phyloP scores from a whole-genome alignment of 2,797 vertebrate species.

The Tadarida brasiliensis region DNA sequence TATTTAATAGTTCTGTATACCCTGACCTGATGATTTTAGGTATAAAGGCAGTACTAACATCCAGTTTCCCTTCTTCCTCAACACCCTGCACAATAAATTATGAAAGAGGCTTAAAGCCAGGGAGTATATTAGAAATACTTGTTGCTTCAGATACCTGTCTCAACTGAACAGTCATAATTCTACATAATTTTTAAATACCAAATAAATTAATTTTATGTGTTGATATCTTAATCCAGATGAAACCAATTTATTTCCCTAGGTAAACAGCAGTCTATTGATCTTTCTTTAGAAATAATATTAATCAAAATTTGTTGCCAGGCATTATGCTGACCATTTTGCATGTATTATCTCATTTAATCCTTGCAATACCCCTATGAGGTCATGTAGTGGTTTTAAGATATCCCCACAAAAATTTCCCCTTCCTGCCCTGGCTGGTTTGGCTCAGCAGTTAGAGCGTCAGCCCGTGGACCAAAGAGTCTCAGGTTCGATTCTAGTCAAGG shows the following conservation, averaged over 20 bases:
- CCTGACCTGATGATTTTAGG: conserved; percentile 17
- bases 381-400: not conserved
- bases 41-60: not conserved
- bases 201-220: not conserved
- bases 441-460: too few relatives aligned
- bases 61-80: not conserved
- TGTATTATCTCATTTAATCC: conserved; percentile 42
- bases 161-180: not conserved
- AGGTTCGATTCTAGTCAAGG: too few relatives aligned
- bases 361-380: not conserved
- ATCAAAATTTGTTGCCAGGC: not conserved
- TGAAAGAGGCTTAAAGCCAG: conserved; percentile 26
- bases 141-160: not conserved
- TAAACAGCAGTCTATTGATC: not conserved
- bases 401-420: not conserved
- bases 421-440: not conserved
- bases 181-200: conserved; percentile 17
- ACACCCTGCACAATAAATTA: not conserved
- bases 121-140: not conserved
- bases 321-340: not conserved
- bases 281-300: conserved; percentile 55
- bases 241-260: not conserved
- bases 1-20: not conserved
- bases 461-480: too few relatives aligned
- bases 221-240: conserved; percentile 22